Evolutionary conservation across 2,113 vertebrate species (phyloP).

Genomic region (Pholis gunnellus): DNA sequence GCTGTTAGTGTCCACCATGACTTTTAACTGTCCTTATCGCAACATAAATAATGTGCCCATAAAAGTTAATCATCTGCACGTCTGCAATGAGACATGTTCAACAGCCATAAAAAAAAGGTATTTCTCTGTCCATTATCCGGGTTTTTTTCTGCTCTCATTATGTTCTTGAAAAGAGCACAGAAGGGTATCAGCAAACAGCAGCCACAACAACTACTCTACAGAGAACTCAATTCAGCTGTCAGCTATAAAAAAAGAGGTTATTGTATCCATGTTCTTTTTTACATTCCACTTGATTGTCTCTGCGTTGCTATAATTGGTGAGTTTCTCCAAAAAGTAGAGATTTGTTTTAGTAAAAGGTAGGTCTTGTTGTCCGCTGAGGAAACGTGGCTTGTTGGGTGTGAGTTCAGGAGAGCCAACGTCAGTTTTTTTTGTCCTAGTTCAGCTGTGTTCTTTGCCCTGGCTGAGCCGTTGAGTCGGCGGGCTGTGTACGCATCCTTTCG

Average conservation of each 20-base stretch:
- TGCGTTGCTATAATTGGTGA: slow-evolving; percentile 14
- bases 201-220: background rate
- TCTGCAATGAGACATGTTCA: slow-evolving; percentile 69
- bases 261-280: background rate
- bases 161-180: slow-evolving; percentile 19
- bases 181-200: slow-evolving; percentile 3
- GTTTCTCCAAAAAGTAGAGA: slow-evolving; percentile 35
- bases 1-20: slow-evolving; percentile 58
- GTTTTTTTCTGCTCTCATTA: background rate
- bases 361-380: slow-evolving; percentile 15
- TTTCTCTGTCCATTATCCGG: slow-evolving; percentile 45
- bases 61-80: slow-evolving; percentile 83
- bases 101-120: slow-evolving; percentile 63
- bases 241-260: slow-evolving; percentile 20
- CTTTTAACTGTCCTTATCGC: slow-evolving; percentile 81
- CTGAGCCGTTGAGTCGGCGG: background rate
- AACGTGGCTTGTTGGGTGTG: slow-evolving; percentile 35
- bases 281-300: slow-evolving; percentile 53
- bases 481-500: background rate
- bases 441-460: background rate
- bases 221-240: slow-evolving; percentile 7
- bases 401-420: slow-evolving; percentile 4
- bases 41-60: slow-evolving; percentile 86
- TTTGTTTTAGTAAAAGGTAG: slow-evolving; percentile 62
- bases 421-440: background rate